These are phyloP conservation scores for Neotoxoptera formosana DNA, from an alignment of 1,140 invertebrate genomes.

Conservation along the genomic window DNA sequence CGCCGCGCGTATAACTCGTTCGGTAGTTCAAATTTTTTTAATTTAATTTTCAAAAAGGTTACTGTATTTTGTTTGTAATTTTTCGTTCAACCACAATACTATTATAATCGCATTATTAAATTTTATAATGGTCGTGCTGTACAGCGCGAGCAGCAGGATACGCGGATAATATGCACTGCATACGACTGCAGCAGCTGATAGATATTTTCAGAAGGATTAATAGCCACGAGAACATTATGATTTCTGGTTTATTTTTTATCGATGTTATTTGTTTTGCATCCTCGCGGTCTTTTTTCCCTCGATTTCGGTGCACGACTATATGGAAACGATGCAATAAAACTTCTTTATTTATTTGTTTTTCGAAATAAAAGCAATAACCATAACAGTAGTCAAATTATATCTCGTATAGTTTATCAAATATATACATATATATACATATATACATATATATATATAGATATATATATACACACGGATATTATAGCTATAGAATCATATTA, in stretches of 20 bases:
- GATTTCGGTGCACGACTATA: not conserved
- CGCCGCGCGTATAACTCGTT: not conserved
- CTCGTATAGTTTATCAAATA: not conserved
- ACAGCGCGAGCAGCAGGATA: not conserved
- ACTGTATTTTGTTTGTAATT: not conserved
- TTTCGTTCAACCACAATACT: not conserved
- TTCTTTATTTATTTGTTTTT: not conserved
- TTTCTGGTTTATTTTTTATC: not conserved
- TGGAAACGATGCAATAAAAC: not conserved
- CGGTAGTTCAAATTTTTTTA: not conserved
- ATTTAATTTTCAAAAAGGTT: not conserved
- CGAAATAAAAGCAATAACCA: not conserved
- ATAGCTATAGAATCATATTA: not conserved
- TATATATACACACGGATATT: too few species aligned
- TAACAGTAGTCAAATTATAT: slow-evolving; percentile 9
- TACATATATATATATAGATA: not conserved
- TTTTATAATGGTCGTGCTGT: not conserved
- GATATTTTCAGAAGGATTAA: not conserved
- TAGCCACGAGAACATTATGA: not conserved
- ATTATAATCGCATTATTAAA: not conserved
- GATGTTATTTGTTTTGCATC: not conserved
- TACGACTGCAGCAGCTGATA: not conserved
- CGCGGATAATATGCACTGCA: not conserved
- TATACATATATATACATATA: not conserved
- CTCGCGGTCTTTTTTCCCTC: not conserved